Evolutionary conservation across 2,888 invertebrate species (phyloP).

Genomic region (Eupithecia subumbrata): DNA sequence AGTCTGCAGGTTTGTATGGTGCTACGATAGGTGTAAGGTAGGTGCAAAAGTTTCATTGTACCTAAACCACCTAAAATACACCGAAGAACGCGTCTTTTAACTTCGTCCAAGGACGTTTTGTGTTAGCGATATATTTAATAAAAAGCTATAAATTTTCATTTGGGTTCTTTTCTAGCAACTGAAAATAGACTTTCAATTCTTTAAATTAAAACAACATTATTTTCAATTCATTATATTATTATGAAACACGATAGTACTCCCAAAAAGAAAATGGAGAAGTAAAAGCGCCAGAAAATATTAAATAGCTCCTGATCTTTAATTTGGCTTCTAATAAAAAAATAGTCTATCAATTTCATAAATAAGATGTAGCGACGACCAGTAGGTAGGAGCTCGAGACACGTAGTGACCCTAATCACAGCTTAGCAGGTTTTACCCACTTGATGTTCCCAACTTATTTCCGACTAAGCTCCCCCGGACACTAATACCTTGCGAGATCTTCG

Average conservation of each 20-base stretch:
- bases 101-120: not conserved
- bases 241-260: not conserved
- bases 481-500: conserved; percentile 25
- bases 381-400: conserved; percentile 18
- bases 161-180: not conserved
- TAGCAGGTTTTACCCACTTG: conserved; percentile 33
- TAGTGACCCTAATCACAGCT: conserved; percentile 34
- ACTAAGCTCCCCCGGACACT: conserved; percentile 32
- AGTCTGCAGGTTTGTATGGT: no score
- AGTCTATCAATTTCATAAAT: not conserved
- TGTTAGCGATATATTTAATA: no score
- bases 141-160: not conserved
- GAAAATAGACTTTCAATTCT: not conserved
- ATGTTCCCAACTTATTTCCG: conserved; percentile 35
- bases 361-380: not conserved
- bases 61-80: no score
- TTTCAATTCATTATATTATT: not conserved
- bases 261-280: not conserved
- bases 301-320: not conserved
- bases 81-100: not conserved
- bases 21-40: no score
- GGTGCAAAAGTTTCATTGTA: no score
- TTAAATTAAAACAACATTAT: no score
- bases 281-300: not conserved
- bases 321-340: not conserved